phyloP scores from a whole-genome alignment of 64 coral and sea anemone species.

The Dendrophyllia cribrosa region DNA sequence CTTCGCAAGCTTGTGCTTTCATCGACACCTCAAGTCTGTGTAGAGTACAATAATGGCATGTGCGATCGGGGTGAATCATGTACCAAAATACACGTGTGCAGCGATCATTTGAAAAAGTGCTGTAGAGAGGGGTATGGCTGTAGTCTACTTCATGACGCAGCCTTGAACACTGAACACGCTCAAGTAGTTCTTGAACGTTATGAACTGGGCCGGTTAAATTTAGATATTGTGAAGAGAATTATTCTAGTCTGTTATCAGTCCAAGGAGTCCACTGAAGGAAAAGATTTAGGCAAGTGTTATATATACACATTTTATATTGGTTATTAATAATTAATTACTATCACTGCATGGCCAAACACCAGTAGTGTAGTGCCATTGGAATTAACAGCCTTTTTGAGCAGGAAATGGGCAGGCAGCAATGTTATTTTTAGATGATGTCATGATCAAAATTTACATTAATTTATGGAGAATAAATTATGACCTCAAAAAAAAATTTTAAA shows the following conservation, averaged over 20 bases:
- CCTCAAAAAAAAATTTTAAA: no score
- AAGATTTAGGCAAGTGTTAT: neutral
- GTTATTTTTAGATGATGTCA: no score
- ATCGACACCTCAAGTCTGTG: constrained; percentile 61
- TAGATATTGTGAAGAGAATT: neutral
- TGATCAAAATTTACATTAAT: no score
- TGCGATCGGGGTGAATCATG: constrained; percentile 33
- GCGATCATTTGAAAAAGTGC: constrained; percentile 23
- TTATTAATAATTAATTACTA: no score
- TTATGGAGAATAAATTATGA: no score
- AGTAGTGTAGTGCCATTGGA: no score
- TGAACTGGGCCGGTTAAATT: neutral
- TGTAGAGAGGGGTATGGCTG: neutral
- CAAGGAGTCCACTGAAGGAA: neutral
- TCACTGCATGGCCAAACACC: no score
- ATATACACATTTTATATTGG: no score
- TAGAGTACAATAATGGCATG: constrained; percentile 53
- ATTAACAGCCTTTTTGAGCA: no score
- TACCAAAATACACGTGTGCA: constrained; percentile 40
- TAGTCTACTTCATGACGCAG: constrained; percentile 7
- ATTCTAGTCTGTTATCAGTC: constrained; percentile 16
- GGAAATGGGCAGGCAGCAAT: no score
- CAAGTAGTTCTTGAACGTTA: constrained; percentile 5
- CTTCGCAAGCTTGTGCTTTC: constrained; percentile 32
- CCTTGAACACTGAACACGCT: constrained; percentile 2